Evolutionary conservation across 2,888 invertebrate species (phyloP).

Genomic region (Artemia sp.): DNA sequence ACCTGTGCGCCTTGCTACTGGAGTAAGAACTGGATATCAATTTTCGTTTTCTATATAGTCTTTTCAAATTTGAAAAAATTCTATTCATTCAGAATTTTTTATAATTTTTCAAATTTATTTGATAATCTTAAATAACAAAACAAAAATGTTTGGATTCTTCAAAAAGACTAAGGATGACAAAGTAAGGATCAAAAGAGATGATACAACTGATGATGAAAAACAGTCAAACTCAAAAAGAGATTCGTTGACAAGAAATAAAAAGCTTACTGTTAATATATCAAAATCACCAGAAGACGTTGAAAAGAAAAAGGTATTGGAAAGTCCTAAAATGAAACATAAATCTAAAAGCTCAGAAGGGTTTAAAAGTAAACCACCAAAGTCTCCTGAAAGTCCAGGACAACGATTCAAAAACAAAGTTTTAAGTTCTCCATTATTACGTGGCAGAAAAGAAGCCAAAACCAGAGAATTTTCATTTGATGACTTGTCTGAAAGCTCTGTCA

Average conservation of each 20-base stretch:
- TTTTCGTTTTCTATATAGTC: too few species aligned
- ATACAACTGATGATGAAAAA: not conserved
- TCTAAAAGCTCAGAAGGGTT: not conserved
- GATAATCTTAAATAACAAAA: not conserved
- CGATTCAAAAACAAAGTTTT: conserved; percentile 1
- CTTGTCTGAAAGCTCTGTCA: conserved; percentile 7
- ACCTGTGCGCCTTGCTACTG: too few species aligned
- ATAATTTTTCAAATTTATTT: too few species aligned
- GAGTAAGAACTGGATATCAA: too few species aligned
- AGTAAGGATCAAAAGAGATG: not conserved
- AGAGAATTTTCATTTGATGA: conserved; percentile 3
- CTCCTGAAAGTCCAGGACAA: conserved; percentile 5
- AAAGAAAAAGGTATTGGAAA: not conserved
- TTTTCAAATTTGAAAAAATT: too few species aligned
- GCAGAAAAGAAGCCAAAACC: not conserved
- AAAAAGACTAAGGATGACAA: conserved; percentile 12
- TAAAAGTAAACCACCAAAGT: not conserved
- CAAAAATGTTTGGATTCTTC: not conserved
- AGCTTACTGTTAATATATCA: not conserved
- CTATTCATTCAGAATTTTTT: too few species aligned
- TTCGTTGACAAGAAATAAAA: not conserved
- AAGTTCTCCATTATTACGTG: not conserved
- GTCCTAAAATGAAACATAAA: not conserved
- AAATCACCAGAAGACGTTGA: not conserved
- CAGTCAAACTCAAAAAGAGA: not conserved